Conservation (phyloP, 2,113 vertebrate species). For the Oreochromis spilurus region DNA sequence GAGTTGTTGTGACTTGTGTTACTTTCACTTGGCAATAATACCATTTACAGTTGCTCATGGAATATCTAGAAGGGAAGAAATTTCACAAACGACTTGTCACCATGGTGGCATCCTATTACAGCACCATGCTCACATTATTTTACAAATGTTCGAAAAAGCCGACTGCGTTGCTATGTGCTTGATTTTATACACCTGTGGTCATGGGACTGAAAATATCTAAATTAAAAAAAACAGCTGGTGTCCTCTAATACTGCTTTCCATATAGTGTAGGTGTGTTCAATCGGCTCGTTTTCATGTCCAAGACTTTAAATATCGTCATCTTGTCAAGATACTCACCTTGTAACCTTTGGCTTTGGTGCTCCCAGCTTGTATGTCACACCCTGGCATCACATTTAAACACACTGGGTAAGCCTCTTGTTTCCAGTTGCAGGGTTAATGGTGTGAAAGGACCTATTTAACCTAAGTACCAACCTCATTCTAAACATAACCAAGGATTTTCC, state of each 20-base stretch:
- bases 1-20: background rate
- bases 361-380: background rate
- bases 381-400: background rate
- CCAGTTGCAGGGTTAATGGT: background rate
- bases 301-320: background rate
- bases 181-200: background rate
- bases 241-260: background rate
- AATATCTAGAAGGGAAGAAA: background rate
- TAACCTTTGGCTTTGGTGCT: background rate
- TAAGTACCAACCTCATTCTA: background rate
- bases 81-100: background rate
- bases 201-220: background rate
- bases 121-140: background rate
- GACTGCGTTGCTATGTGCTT: background rate
- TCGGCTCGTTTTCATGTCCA: background rate
- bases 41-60: background rate
- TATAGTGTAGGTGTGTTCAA: background rate
- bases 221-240: background rate
- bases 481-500: background rate
- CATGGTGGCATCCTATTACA: background rate
- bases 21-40: background rate
- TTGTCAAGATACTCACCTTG: background rate
- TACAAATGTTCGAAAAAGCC: background rate
- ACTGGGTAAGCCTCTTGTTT: background rate
- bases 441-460: background rate